These are phyloP conservation scores for Aplochiton taeniatus DNA, from an alignment of 2,797 vertebrate genomes.

Conservation along the genomic window DNA sequence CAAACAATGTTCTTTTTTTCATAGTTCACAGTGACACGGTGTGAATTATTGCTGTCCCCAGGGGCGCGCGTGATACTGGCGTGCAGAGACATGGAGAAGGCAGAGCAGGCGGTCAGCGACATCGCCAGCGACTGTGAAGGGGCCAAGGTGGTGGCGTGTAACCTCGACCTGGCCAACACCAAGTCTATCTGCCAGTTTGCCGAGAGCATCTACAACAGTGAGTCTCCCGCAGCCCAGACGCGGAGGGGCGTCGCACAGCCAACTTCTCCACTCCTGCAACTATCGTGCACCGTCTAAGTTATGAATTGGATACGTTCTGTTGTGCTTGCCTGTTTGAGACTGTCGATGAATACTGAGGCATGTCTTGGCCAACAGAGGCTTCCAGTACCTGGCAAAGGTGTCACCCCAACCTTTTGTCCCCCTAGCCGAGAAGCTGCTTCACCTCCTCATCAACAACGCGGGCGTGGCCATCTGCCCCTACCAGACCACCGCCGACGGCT, in stretches of 20 bases:
- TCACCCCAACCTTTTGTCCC: slow-evolving; percentile 27
- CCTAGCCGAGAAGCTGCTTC: slow-evolving; percentile 71
- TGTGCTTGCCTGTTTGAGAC: too few species aligned
- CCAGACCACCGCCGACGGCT: slow-evolving; percentile 68
- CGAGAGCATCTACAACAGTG: slow-evolving; percentile 74
- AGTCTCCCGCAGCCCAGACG: too few species aligned
- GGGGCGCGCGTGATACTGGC: slow-evolving; percentile 75
- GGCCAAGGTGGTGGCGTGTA: slow-evolving; percentile 64
- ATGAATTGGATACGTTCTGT: too few species aligned
- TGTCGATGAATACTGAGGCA: too few species aligned
- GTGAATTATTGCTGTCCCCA: slow-evolving; percentile 32
- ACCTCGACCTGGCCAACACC: slow-evolving; percentile 76
- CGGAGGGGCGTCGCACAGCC: too few species aligned
- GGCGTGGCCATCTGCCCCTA: slow-evolving; percentile 71
- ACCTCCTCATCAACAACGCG: slow-evolving; percentile 79
- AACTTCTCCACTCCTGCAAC: too few species aligned
- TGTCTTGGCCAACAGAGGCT: too few species aligned
- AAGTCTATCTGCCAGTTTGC: slow-evolving; percentile 79
- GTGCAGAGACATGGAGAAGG: slow-evolving; percentile 73
- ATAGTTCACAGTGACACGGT: neutral
- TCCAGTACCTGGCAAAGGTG: neutral
- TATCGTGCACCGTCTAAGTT: too few species aligned
- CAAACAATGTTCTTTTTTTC: too few species aligned
- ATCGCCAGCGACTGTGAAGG: slow-evolving; percentile 64
- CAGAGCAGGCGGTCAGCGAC: slow-evolving; percentile 66